Conservation (phyloP, 2,113 vertebrate genomes). For the Ptilonorhynchus violaceus region DNA sequence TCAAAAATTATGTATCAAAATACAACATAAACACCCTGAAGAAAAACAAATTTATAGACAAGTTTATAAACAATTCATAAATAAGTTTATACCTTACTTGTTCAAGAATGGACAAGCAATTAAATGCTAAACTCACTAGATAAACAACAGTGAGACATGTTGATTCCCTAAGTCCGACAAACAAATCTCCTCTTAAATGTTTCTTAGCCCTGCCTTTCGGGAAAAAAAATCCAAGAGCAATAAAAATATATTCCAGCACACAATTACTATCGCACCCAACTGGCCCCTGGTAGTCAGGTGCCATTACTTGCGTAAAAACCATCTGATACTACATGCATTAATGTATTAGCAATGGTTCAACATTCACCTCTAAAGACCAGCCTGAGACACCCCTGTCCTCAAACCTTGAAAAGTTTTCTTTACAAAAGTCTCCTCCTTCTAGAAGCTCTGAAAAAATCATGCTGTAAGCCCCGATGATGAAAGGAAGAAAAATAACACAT, state of each 20-base stretch:
- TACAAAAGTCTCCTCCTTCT: neutral
- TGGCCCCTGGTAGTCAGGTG: fast-evolving
- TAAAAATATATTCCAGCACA: neutral
- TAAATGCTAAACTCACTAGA: neutral
- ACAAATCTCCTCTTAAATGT: neutral
- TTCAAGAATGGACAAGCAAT: neutral
- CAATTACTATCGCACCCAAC: neutral
- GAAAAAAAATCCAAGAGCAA: neutral
- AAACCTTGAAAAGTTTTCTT: neutral
- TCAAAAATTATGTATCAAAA: neutral
- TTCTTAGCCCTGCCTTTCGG: neutral
- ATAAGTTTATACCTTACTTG: neutral
- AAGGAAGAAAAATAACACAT: neutral
- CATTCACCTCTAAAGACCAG: neutral
- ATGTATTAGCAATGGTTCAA: neutral
- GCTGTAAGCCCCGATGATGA: neutral
- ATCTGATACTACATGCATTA: neutral
- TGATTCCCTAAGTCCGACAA: neutral
- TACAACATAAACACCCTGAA: neutral
- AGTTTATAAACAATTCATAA: neutral
- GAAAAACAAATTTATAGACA: neutral
- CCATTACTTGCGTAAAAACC: neutral
- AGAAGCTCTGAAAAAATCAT: neutral
- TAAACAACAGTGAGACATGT: neutral
- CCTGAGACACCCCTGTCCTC: neutral